Evolutionary conservation across 2,888 invertebrate genomes (phyloP).

Genomic region (Julus scandinavius): DNA sequence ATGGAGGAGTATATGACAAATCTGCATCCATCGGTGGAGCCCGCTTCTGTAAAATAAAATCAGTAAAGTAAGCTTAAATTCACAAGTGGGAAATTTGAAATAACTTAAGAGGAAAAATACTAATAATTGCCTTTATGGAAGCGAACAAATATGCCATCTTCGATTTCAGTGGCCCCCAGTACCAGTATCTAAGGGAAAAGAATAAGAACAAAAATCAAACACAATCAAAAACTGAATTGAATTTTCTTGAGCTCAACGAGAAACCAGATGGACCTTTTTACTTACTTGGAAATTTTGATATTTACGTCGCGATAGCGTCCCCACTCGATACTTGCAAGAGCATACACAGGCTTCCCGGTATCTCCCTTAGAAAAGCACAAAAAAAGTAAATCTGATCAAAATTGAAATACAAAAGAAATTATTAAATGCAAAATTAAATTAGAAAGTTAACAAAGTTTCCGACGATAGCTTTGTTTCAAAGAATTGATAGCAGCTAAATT

Average conservation of each 20-base stretch:
- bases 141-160: conserved; percentile 79
- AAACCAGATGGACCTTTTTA: not conserved
- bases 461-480: no score
- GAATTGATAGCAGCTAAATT: no score
- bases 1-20: conserved; percentile 82
- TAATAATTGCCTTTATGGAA: conserved; percentile 59
- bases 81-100: not conserved
- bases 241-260: no score
- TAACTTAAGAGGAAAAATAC: not conserved
- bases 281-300: conserved; percentile 75
- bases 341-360: conserved; percentile 79
- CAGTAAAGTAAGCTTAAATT: not conserved
- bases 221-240: not conserved
- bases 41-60: conserved; percentile 46
- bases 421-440: not conserved
- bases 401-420: not conserved
- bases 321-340: conserved; percentile 82
- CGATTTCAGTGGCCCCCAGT: conserved; percentile 80
- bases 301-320: conserved; percentile 85
- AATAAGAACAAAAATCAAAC: not conserved
- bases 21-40: conserved; percentile 69
- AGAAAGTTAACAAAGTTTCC: not conserved
- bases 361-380: conserved; percentile 61
- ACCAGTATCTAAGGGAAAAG: conserved; percentile 77
- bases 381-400: conserved; percentile 47